Evolutionary conservation across 2,888 invertebrate genomes (phyloP), one percentile per base, ranked within the genome.

Genomic region (Erebia epiphron): DNA sequence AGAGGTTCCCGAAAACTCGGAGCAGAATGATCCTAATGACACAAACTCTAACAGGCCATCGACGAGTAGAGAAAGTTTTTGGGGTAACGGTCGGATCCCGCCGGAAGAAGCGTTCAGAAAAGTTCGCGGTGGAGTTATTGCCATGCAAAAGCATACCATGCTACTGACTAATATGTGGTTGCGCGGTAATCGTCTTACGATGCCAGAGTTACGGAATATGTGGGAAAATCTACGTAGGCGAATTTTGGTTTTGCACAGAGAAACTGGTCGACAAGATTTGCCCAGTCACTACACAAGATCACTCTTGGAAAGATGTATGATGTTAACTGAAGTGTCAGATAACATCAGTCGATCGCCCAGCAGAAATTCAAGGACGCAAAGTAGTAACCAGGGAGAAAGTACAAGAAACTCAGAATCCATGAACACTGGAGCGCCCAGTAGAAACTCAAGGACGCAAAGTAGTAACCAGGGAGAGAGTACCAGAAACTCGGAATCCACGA

Each of bases 161-260:
- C 83, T 86, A 62, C 79, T 92, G 46, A 87, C 90, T 10, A 86
- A 89, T 76, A 82, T 91, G 79, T 92, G 93, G 91, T 79, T 91
- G 68, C 88, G 89, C 63, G 92, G 90, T 1, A 86, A 86, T 69
- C 87, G 89, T 9, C 85, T 85, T 11, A 86, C 90, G 7, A 85
- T 96, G 78, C 94, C 95, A 75, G 94, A 95, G 77, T 91, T 96
- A 68, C 93, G 95, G 10, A 90, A 89, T 49, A 94, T 96, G 93
- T 95, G 96, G 93, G 94, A 95, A 72, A 95, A 95, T 79, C 87
- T 96, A 73, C 94, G 95, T 35, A 85, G 94, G 54, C 94, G 95
- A 68, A 94, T 96, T 76, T 85, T 94, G 71, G 83, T 91, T 76
- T 81, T 95, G 68, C 91, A 95, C 75, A 85, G 94, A 73, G 92